phyloP scores from a whole-genome alignment of 2,797 vertebrate genomes.

The Smutsia temminckii region DNA sequence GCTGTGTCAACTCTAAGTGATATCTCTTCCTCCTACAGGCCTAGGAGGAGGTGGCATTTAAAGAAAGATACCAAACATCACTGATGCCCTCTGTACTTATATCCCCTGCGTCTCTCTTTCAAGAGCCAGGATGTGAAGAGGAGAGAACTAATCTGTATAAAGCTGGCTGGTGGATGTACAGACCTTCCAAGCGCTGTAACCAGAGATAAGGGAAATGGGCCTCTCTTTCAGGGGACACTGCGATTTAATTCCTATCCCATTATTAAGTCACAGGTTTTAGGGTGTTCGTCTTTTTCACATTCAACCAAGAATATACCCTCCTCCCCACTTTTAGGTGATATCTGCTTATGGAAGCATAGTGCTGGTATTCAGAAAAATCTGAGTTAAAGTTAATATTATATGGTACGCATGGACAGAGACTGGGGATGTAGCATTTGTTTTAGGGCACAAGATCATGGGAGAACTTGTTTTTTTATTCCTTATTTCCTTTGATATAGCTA shows the following conservation, averaged over 20 bases:
- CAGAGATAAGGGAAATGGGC: not conserved
- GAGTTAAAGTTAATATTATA: not conserved
- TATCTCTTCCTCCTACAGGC: not conserved
- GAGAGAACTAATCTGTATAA: not conserved
- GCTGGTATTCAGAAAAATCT: not conserved
- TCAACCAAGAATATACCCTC: not conserved
- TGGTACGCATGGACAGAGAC: not conserved
- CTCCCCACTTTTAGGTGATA: not conserved
- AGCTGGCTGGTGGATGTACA: not conserved
- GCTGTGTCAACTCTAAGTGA: conserved; percentile 19
- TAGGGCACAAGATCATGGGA: not conserved
- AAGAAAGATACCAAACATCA: not conserved
- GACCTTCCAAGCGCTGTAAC: not conserved
- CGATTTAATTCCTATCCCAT: not conserved
- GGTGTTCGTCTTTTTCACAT: not conserved
- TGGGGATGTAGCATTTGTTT: not conserved
- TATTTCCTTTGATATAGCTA: not conserved
- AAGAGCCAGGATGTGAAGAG: not conserved
- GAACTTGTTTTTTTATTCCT: not conserved
- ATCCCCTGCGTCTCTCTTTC: not conserved
- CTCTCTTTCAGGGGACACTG: not conserved
- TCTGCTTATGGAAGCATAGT: not conserved
- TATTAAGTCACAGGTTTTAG: not conserved
- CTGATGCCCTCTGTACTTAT: not conserved
- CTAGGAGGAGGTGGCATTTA: not conserved